Percentiles rank a stretch among this genome's conserved stretches.
Conservation (phyloP, 2,113 vertebrate genomes). For the Hippocampus barbouri region DNA sequence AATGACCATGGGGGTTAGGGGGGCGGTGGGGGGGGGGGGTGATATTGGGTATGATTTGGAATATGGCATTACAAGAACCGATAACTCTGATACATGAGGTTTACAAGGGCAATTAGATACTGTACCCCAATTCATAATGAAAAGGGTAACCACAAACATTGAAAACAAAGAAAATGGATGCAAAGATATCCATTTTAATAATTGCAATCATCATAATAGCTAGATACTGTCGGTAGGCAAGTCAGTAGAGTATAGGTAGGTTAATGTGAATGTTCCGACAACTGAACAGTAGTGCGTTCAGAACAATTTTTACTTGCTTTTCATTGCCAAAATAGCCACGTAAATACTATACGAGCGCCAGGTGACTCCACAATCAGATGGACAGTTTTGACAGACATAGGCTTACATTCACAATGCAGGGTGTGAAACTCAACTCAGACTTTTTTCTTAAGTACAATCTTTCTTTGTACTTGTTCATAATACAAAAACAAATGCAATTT, state of each 20-base stretch:
- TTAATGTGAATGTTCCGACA: background rate
- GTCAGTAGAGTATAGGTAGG: background rate
- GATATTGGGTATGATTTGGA: constrained; percentile 3
- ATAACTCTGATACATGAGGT: background rate
- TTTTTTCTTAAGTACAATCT: no score
- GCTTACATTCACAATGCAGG: no score
- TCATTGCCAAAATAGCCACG: background rate
- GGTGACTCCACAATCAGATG: background rate
- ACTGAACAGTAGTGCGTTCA: background rate
- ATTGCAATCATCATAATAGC: background rate
- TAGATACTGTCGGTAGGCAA: background rate
- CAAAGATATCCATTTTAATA: background rate
- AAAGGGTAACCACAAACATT: background rate
- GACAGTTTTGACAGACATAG: background rate
- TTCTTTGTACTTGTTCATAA: no score
- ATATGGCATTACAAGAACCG: background rate
- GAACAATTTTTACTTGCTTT: background rate
- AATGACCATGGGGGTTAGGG: constrained; percentile 15
- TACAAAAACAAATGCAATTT: no score
- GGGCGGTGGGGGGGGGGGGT: constrained; percentile 29
- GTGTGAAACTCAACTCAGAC: no score
- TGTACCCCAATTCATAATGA: background rate
- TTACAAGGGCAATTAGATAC: background rate
- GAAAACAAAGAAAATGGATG: background rate
- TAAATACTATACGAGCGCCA: background rate